These are phyloP conservation scores for Fregata magnificens DNA, from an alignment of 2,113 vertebrate genomes.

Conservation along the genomic window DNA sequence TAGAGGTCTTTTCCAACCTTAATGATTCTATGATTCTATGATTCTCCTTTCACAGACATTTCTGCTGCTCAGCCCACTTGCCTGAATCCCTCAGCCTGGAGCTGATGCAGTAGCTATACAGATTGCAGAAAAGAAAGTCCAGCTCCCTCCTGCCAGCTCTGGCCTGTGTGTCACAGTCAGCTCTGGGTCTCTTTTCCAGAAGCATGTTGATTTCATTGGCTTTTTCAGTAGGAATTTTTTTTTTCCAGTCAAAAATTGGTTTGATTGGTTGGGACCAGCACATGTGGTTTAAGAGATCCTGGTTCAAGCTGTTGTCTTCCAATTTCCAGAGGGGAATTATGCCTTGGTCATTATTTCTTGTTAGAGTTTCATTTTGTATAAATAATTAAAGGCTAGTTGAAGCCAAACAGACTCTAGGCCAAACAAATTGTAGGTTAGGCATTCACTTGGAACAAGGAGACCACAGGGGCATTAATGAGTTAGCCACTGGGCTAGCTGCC, in stretches of 20 bases:
- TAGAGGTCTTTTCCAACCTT: too few relatives aligned
- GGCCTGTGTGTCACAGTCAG: not conserved
- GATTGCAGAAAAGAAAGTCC: not conserved
- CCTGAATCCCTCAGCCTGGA: not conserved
- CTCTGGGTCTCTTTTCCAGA: not conserved
- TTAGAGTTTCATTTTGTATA: not conserved
- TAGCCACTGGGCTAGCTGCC: not conserved
- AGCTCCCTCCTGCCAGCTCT: not conserved
- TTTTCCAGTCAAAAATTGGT: not conserved
- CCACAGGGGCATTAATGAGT: not conserved
- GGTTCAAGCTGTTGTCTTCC: not conserved
- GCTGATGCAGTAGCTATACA: not conserved
- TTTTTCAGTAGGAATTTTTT: not conserved
- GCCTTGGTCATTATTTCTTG: not conserved
- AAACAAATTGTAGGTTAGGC: not conserved
- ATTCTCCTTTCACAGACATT: not conserved
- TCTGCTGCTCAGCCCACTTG: not conserved
- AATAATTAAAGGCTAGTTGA: not conserved
- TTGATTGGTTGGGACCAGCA: not conserved
- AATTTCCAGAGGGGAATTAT: not conserved
- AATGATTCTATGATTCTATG: too few relatives aligned
- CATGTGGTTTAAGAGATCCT: not conserved
- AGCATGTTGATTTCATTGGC: not conserved
- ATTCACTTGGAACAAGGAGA: not conserved
- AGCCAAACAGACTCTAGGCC: not conserved